Evolutionary conservation across 2,888 invertebrate species (phyloP).

Genomic region (Cantharis rustica): DNA sequence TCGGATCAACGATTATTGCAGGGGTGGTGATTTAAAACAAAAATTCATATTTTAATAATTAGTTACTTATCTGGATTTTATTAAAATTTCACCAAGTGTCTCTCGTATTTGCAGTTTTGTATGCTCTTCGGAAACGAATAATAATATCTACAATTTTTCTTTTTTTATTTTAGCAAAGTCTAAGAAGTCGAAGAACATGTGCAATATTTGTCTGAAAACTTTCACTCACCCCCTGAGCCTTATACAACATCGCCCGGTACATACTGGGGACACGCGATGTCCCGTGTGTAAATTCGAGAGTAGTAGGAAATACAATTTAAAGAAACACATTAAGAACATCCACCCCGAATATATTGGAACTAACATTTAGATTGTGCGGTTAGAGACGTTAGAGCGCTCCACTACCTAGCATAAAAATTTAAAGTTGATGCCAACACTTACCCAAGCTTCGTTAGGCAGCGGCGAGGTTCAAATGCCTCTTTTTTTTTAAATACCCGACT

Average conservation of each 20-base stretch:
- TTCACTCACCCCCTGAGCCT: slow-evolving; percentile 2
- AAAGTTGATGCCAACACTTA: no score
- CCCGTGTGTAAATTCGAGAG: background rate
- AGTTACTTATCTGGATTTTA: background rate
- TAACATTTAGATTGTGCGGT: background rate
- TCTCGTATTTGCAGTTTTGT: background rate
- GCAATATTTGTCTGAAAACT: background rate
- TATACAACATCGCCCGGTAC: background rate
- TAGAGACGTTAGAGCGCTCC: no score
- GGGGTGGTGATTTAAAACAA: background rate
- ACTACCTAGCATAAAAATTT: no score
- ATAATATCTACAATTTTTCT: background rate
- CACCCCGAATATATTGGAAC: background rate
- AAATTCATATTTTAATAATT: background rate
- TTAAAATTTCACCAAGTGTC: background rate
- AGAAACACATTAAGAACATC: background rate
- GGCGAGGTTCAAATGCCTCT: no score
- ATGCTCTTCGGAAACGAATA: background rate
- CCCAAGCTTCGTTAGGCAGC: no score
- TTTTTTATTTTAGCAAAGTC: background rate
- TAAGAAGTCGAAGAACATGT: background rate
- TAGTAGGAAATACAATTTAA: background rate
- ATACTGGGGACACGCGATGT: background rate
- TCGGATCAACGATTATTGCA: background rate
- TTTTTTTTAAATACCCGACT: background rate